A percentile compares a stretch with the other conserved stretches of the same genome.
Conservation (phyloP, 1,140 invertebrate species). For the Mya arenaria region DNA sequence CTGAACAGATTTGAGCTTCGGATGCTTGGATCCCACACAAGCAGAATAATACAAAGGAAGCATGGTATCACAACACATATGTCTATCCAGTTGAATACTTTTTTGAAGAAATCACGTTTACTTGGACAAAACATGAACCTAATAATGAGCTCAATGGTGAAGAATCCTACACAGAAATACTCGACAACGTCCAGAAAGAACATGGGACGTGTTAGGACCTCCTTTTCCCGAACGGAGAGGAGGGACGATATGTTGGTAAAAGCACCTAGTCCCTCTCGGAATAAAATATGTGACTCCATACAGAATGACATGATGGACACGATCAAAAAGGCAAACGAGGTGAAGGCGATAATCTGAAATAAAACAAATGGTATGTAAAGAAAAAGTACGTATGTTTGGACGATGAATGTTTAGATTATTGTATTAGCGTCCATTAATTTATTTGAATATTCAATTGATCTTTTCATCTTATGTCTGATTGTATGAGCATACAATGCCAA, state of each 20-base stretch:
- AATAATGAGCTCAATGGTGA: constrained; percentile 80
- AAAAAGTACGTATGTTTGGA: no score
- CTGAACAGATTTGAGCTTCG: constrained; percentile 59
- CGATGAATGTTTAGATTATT: no score
- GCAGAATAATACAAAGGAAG: constrained; percentile 63
- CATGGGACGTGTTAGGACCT: constrained; percentile 63
- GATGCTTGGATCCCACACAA: constrained; percentile 42
- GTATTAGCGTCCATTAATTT: no score
- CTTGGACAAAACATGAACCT: constrained; percentile 79
- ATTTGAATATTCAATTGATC: no score
- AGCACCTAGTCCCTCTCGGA: constrained; percentile 56
- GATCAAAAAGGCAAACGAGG: constrained; percentile 94
- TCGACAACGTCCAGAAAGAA: constrained; percentile 66
- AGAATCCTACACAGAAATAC: constrained; percentile 79
- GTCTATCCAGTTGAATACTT: constrained; percentile 81
- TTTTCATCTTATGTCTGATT: no score
- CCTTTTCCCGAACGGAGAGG: constrained; percentile 59
- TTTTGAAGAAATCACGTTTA: constrained; percentile 76
- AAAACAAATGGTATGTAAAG: no score
- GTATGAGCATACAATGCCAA: no score
- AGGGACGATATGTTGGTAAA: constrained; percentile 41
- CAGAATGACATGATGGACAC: constrained; percentile 73
- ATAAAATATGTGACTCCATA: constrained; percentile 71
- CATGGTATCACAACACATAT: constrained; percentile 81
- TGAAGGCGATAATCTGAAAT: constrained; percentile 95